These are phyloP conservation scores for Myzus persicae DNA, from an alignment of 1,140 invertebrate genomes.

Conservation along the genomic window DNA sequence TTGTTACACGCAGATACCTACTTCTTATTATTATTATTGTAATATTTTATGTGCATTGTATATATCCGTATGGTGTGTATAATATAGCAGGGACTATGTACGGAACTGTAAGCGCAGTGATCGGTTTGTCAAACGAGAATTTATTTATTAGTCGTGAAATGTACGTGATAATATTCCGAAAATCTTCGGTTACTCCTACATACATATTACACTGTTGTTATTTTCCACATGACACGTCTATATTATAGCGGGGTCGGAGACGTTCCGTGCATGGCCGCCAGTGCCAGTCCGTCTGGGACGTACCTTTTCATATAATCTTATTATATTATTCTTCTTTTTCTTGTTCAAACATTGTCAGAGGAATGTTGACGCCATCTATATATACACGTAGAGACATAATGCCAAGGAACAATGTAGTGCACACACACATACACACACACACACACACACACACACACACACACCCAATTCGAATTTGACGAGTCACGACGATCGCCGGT, in stretches of 20 bases:
- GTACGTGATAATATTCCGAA: neutral
- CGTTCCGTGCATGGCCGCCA: neutral
- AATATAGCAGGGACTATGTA: too few species aligned
- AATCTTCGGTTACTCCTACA: neutral
- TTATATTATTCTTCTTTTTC: neutral
- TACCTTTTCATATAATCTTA: conserved; percentile 1
- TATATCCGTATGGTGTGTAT: too few species aligned
- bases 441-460: too few species aligned
- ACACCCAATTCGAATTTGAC: conserved; percentile 38
- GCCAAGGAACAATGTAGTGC: neutral
- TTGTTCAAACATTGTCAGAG: conserved; percentile 14
- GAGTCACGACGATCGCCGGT: conserved; percentile 16
- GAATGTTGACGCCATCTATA: conserved; percentile 50
- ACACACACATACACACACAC: neutral
- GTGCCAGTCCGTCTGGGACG: neutral
- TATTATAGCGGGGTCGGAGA: neutral
- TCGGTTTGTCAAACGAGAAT: neutral
- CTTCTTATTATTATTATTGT: too few species aligned
- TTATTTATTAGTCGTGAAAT: neutral
- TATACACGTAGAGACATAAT: neutral
- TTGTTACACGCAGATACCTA: too few species aligned
- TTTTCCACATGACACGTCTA: conserved; percentile 13
- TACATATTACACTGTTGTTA: neutral
- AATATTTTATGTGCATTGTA: too few species aligned
- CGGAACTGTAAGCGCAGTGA: too few species aligned